Conservation (phyloP, 2,888 invertebrate species). For the Noctua pronuba region DNA sequence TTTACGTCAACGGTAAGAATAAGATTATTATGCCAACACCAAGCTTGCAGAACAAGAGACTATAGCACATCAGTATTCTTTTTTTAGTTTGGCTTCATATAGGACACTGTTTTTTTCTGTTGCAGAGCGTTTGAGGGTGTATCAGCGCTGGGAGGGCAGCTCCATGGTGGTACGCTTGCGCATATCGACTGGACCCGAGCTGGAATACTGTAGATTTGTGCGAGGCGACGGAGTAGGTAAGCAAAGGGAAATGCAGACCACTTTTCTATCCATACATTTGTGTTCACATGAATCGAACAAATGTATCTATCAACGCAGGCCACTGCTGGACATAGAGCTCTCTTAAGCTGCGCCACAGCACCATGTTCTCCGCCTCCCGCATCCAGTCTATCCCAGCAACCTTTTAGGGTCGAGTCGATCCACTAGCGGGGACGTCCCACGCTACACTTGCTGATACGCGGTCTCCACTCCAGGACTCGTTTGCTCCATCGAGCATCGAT, state of each 20-base stretch:
- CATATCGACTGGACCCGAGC: not conserved
- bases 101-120: slow-evolving; percentile 8
- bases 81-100: not conserved
- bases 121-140: slow-evolving; percentile 14
- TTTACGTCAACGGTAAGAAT: slow-evolving; percentile 70
- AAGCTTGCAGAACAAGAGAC: not conserved
- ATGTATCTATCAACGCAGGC: too few species aligned
- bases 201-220: slow-evolving; percentile 85
- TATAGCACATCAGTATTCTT: not conserved
- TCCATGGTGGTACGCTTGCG: slow-evolving; percentile 64
- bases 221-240: slow-evolving; percentile 82
- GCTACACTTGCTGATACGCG: not conserved
- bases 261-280: not conserved
- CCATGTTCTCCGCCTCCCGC: not conserved
- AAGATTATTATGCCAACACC: not conserved
- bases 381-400: not conserved
- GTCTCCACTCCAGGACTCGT: not conserved
- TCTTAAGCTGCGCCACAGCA: not conserved
- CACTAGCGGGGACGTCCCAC: not conserved
- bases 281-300: too few species aligned
- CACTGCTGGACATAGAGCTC: not conserved
- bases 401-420: not conserved
- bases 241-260: slow-evolving; percentile 9
- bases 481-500: not conserved
- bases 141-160: slow-evolving; percentile 7